phyloP scores from a whole-genome alignment of 2,113 vertebrate genomes.

The Martes martes region DNA sequence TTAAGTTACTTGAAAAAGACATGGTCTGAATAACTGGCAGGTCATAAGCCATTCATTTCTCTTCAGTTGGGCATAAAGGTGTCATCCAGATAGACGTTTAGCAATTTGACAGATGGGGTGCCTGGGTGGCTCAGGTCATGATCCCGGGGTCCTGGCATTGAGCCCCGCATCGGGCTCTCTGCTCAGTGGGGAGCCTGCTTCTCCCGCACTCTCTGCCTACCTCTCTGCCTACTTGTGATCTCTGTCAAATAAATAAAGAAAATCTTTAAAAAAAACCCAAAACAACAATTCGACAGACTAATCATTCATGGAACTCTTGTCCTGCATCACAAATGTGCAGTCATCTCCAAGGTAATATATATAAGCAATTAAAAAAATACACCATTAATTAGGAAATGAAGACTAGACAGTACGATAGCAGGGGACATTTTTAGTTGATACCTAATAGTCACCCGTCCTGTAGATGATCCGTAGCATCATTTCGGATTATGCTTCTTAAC shows the following conservation, averaged over 20 bases:
- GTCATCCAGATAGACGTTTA: not conserved
- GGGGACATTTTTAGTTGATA: not conserved
- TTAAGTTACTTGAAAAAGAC: not conserved
- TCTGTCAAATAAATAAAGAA: too few species aligned
- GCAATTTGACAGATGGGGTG: too few species aligned
- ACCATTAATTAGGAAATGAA: not conserved
- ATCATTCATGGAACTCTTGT: not conserved
- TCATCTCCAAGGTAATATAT: not conserved
- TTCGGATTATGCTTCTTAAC: not conserved
- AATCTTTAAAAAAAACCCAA: not conserved
- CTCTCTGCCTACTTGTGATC: too few species aligned
- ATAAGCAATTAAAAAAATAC: not conserved
- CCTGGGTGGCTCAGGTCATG: too few species aligned
- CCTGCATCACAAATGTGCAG: not conserved
- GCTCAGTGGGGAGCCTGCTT: too few species aligned
- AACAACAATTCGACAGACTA: not conserved
- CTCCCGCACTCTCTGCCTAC: too few species aligned
- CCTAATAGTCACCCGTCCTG: not conserved
- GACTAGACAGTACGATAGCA: not conserved
- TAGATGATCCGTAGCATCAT: not conserved
- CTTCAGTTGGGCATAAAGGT: not conserved
- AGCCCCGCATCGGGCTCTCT: too few species aligned
- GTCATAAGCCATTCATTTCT: not conserved
- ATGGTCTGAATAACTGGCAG: not conserved
- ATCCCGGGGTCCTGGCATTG: too few species aligned